Evolutionary conservation across 1,140 invertebrate genomes (phyloP), one percentile per base, ranked within the genome.

Genomic region (Onthophagus taurus): DNA sequence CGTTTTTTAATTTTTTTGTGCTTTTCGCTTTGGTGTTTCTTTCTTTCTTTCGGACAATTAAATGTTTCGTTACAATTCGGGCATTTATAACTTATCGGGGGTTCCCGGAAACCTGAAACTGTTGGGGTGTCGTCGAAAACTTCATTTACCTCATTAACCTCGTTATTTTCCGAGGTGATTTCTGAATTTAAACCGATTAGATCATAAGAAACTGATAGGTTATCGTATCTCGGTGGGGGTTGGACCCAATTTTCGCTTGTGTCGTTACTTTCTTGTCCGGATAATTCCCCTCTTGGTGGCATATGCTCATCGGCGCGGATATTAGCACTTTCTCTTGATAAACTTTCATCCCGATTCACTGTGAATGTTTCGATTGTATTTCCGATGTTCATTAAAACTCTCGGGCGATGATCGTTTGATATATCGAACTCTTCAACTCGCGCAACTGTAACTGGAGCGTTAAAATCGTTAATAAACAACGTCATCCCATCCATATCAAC

Each of bases 271-370:
- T 87, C 85, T 59, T 39, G 38, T 7, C 38, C 84, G 4, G 83
- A 86, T 8, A 87, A 68, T 65, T 87, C 85, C 5, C 84, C 85
- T 48, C 81, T 72, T 0, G 85, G 77, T 21, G 85, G 85, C 83
- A 89, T 88, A 38, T 77, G 77, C 60, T 89, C 85, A 57, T 89
- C 84, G 0, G 85, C 78, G 49, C 82, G 76, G 52, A 89, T 87
- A 55, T 87, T 80, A 23, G 83, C 61, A 36, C 76, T 74, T 34
- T 76, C 71, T 38, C 76, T 72, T 41, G 75, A 74, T 13, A 72
- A 66, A 31, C 71, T 69, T 47, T 71, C 67, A 24, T 65, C 66
- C 31, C 51, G 44, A 33, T 54, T 49, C 11, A 50, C 18, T 36
- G 42, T 42, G 44, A 47, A 35, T 18, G 31, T 42, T 2, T 50